These are phyloP conservation scores for Calliphora vomitoria DNA, from an alignment of 2,888 invertebrate genomes.

Conservation along the genomic window DNA sequence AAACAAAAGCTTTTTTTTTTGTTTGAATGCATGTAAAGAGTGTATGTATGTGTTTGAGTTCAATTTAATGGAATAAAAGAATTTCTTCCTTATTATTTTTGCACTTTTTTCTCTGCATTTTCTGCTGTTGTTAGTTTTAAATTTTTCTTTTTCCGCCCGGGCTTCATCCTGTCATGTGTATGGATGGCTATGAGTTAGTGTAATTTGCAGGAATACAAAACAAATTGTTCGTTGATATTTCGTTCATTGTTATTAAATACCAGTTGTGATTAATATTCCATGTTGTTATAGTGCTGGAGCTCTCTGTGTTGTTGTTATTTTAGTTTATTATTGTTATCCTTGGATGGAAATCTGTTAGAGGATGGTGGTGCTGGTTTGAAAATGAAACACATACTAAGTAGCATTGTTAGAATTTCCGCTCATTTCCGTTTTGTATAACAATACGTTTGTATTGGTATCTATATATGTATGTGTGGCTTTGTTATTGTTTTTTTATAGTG, in stretches of 20 bases:
- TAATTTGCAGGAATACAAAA: slow-evolving; percentile 35
- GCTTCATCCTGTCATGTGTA: background rate
- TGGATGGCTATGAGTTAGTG: background rate
- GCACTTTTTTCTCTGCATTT: background rate
- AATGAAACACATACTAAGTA: slow-evolving; percentile 28
- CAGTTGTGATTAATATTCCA: slow-evolving; percentile 49
- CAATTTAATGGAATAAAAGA: slow-evolving; percentile 35
- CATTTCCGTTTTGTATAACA: slow-evolving; percentile 40
- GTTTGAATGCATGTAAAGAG: background rate
- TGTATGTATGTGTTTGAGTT: background rate
- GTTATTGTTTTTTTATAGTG: background rate
- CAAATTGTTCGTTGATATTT: slow-evolving; percentile 45
- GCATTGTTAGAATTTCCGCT: slow-evolving; percentile 55
- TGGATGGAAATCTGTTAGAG: too few relatives aligned
- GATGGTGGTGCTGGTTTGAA: background rate
- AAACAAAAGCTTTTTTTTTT: background rate
- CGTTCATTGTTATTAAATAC: slow-evolving; percentile 42
- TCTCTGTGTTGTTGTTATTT: background rate
- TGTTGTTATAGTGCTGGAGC: background rate
- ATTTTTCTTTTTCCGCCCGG: background rate
- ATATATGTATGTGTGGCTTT: slow-evolving; percentile 12
- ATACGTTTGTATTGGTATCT: background rate
- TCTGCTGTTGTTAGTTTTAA: slow-evolving; percentile 4
- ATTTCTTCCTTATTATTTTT: slow-evolving; percentile 32
- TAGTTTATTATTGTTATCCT: slow-evolving; percentile 18